phyloP scores from a whole-genome alignment of 2,888 invertebrate genomes.

The Eupithecia centaureata region DNA sequence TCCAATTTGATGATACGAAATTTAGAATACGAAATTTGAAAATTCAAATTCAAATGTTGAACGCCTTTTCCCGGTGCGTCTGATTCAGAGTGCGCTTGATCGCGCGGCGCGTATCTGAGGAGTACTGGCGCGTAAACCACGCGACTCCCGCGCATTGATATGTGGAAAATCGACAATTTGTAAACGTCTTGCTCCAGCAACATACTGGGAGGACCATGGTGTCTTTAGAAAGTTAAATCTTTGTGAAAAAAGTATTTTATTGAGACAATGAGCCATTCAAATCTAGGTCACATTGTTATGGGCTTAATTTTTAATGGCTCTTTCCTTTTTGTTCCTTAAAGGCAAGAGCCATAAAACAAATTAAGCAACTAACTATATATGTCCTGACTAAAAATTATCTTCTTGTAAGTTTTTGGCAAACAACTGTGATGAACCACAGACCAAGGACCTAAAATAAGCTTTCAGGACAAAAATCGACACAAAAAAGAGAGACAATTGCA shows the following conservation, averaged over 20 bases:
- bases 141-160: conserved; percentile 66
- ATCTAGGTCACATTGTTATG: conserved; percentile 1
- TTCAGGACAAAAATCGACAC: background rate
- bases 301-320: too few species aligned
- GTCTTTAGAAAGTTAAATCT: background rate
- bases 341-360: background rate
- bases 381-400: background rate
- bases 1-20: background rate
- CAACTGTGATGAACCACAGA: background rate
- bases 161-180: conserved; percentile 72
- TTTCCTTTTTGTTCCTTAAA: too few species aligned
- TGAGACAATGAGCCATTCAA: conserved; percentile 18
- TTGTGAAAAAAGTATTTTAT: background rate
- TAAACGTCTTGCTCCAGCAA: conserved; percentile 48
- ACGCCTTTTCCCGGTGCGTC: conserved; percentile 47
- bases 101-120: conserved; percentile 69
- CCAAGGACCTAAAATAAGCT: background rate
- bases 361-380: background rate
- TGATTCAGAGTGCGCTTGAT: conserved; percentile 63
- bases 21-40: background rate
- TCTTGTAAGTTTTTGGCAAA: background rate
- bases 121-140: conserved; percentile 70
- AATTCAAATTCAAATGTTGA: conserved; percentile 24
- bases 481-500: background rate
- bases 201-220: conserved; percentile 48